Conservation (phyloP, 2,888 invertebrate genomes). For the Hedychridium roseum region DNA sequence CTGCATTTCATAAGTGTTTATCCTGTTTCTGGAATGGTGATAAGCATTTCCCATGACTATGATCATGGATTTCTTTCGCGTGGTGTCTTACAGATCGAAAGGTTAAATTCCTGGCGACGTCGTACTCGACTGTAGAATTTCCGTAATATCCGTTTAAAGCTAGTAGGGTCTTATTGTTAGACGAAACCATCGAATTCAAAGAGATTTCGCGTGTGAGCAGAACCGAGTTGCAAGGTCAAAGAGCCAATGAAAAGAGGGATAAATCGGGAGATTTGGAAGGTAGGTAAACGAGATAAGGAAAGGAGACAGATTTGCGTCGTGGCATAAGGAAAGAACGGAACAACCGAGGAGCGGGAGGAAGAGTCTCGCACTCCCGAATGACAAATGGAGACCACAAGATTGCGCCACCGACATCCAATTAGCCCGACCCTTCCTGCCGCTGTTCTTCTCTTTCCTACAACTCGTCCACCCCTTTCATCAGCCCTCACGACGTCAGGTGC, state of each 20-base stretch:
- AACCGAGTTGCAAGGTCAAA: slow-evolving; percentile 11
- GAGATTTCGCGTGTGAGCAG: slow-evolving; percentile 16
- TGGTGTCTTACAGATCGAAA: no score
- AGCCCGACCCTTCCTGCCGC: slow-evolving; percentile 36
- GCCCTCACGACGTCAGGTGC: slow-evolving; percentile 34
- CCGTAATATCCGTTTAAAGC: slow-evolving; percentile 31
- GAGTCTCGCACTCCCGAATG: slow-evolving; percentile 46
- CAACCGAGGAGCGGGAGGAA: slow-evolving; percentile 3
- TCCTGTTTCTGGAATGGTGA: no score
- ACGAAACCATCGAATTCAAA: slow-evolving; percentile 30
- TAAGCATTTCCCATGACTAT: no score
- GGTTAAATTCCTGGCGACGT: slow-evolving; percentile 27
- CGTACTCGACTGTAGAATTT: slow-evolving; percentile 25
- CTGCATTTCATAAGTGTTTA: no score
- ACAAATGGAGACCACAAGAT: slow-evolving; percentile 59
- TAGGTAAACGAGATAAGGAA: slow-evolving; percentile 1
- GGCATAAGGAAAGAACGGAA: not conserved
- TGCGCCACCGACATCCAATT: slow-evolving; percentile 55
- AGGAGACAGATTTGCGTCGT: not conserved
- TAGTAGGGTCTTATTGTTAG: slow-evolving; percentile 13
- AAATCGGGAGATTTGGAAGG: slow-evolving; percentile 9
- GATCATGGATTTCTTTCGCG: no score
- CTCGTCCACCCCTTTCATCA: not conserved
- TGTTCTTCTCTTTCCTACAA: slow-evolving; percentile 12
- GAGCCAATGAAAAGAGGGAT: slow-evolving; percentile 25